Base-by-base conservation (phyloP, 2,113 vertebrate species). In the Ptychochromis oligacanthus region DNA sequence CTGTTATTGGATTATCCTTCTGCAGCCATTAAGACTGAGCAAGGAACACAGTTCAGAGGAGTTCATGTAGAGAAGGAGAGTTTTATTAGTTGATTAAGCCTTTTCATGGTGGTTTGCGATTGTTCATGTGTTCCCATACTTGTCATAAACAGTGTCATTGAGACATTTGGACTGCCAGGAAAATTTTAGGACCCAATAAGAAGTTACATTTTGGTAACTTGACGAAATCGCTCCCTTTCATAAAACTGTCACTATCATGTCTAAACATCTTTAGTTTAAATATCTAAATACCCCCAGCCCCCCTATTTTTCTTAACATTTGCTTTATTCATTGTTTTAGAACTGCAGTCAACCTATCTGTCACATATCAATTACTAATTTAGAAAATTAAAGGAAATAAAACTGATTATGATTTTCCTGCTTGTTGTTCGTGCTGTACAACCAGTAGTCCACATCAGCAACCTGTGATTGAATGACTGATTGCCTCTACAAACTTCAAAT, bases 1-100 rank as follows among this genome's bases (percentile, higher is more conserved):
- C 11, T 58, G 60, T 75, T 55, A 60, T 57, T 84, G 52, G 17
- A 80, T 83, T 75, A 75, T 72, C 24, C 12, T 22, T 59, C 20
- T 24, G 7, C 64, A 17, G 57, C 76, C 28, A 38, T 46, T 17
- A 65, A 85, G 79, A 79, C 26, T 61, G 10, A 7, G 58, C 40
- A n/a, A 9, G n/a, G 10, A 26, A 38, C 14, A n/a, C 22, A 9
- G 1, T 70, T 64, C 11, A 61, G 15, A 52, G 17, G 46, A 84
- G 67, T 64, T 82, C 14, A 20, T 52, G 18, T 18, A 26, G 54
- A 5, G 52, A 65, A 52, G 36, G 72, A 9, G 28, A 70, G 34
- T 52, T 80, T 70, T 78, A 79, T 81, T 20, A 34, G 43, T 57
- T 11, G 9, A 82, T 24, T 17, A 40, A 14, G 2, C 34, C 17